Evolutionary conservation across 2,113 vertebrate species (phyloP), one percentile per base, ranked within the genome.

Genomic region (Poicephalus meyeri): DNA sequence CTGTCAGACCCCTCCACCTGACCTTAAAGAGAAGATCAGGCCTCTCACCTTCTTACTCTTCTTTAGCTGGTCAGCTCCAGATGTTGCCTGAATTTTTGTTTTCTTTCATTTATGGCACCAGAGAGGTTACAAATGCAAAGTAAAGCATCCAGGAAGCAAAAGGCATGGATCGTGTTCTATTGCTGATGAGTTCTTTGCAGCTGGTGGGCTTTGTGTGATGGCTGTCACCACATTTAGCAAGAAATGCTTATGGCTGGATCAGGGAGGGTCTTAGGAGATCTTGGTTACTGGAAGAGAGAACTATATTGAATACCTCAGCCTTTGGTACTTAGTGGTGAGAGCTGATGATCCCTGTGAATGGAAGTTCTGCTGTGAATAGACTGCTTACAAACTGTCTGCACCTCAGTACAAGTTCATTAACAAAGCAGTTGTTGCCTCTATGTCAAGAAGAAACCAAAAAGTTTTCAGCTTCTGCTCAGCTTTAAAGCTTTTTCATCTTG

Each of bases 111-210:
- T 17, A 8, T 6, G 78, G 47, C 78, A 19, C 53, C 56, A 47
- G 68, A 39, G 3, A 29, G 39, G 35, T 81, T 87, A 47, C 18
- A 78, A 47, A 25, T 47, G 47, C 56, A 58, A 60, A 56, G 47
- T 44, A 39, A 82, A 66, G 24, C 33, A 66, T 13, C 53, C 11
- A 3, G 24, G 58, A 89, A 87, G 52, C 17, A 64, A 10, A 80
- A 79, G 35, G 47, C 35, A 2, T 8, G 50, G 70, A 13, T 18
- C 0, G 1, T 61, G 47, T 33, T 26, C 2, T 68, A 1, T 31
- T 35, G 3, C 26, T 28, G 60, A 3, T 16, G 71, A 61, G 23
- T 23, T 84, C 18, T 46, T 39, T 18, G 2, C 41, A n/a, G 4
- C 21, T 77, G n/a, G 23, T 31, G 44, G 39, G 31, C 35, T 84